Evolutionary conservation across 2,797 vertebrate species (phyloP).

Genomic region (Microcaecilia unicolor): DNA sequence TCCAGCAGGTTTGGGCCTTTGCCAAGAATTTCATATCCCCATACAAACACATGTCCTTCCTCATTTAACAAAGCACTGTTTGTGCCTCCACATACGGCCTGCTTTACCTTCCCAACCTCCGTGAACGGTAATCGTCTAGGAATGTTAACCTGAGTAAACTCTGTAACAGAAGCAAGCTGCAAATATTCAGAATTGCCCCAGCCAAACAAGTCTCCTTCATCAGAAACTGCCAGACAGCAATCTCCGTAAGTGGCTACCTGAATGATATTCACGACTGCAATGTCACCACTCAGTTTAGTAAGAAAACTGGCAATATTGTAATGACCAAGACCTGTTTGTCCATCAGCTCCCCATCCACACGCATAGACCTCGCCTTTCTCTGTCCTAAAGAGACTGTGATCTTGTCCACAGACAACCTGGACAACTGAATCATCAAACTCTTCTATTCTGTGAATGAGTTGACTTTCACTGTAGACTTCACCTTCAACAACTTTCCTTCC

Average conservation of each 20-base stretch:
- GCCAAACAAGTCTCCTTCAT: constrained; percentile 74
- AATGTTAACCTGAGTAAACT: constrained; percentile 79
- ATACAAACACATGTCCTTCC: constrained; percentile 83
- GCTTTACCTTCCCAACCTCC: constrained; percentile 69
- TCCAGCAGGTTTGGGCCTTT: constrained; percentile 83
- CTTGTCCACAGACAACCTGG: constrained; percentile 93
- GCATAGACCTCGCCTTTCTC: constrained; percentile 73
- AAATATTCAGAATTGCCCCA: constrained; percentile 97
- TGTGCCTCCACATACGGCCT: constrained; percentile 82
- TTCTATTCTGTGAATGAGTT: constrained; percentile 69
- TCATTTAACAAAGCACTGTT: constrained; percentile 77
- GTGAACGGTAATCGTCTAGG: constrained; percentile 72
- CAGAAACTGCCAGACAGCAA: constrained; percentile 83
- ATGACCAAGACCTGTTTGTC: constrained; percentile 91
- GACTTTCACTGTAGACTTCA: constrained; percentile 84
- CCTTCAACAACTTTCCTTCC: constrained; percentile 73
- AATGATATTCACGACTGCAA: constrained; percentile 67
- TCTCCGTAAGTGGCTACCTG: constrained; percentile 83
- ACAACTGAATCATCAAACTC: constrained; percentile 70
- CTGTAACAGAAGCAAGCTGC: constrained; percentile 78
- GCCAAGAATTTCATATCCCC: constrained; percentile 95
- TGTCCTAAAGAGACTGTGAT: constrained; percentile 90
- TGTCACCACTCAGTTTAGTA: constrained; percentile 69
- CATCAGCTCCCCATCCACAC: constrained; percentile 94
- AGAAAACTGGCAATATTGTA: constrained; percentile 59